These are phyloP conservation scores for Ctenoplectra terminalis DNA, from an alignment of 1,140 invertebrate genomes.

Conservation along the genomic window DNA sequence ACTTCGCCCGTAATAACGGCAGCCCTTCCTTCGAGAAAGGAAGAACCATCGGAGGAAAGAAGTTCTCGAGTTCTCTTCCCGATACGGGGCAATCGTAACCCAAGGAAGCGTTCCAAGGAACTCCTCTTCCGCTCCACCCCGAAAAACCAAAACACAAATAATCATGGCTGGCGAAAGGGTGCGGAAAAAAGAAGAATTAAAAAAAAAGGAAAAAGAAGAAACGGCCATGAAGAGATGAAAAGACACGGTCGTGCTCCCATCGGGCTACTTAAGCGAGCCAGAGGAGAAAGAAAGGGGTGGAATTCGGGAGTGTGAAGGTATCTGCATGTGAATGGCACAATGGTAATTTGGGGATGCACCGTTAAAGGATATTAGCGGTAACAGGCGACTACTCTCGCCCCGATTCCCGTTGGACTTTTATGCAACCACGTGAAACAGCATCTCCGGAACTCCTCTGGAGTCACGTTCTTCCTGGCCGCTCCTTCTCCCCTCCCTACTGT, in stretches of 20 bases:
- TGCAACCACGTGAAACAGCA: slow-evolving; percentile 51
- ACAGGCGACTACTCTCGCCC: slow-evolving; percentile 24
- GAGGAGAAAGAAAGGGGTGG: slow-evolving; percentile 34
- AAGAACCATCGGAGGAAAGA: slow-evolving; percentile 24
- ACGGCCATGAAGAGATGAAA: slow-evolving; percentile 29
- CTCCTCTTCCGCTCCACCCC: slow-evolving; percentile 77
- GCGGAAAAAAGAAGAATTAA: neutral
- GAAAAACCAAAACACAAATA: slow-evolving; percentile 83
- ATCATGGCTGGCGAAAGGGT: slow-evolving; percentile 67
- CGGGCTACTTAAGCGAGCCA: slow-evolving; percentile 69
- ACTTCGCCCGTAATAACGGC: slow-evolving; percentile 68
- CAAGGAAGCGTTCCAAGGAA: slow-evolving; percentile 17
- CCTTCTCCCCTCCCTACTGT: slow-evolving; percentile 10
- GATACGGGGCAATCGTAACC: slow-evolving; percentile 74
- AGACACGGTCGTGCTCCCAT: slow-evolving; percentile 57
- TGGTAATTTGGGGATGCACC: slow-evolving; percentile 80
- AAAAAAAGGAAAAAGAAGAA: slow-evolving; percentile 28
- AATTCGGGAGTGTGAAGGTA: slow-evolving; percentile 72
- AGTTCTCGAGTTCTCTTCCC: slow-evolving; percentile 39
- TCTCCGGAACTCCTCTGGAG: slow-evolving; percentile 57
- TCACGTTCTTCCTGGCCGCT: slow-evolving; percentile 67
- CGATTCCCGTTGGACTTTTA: slow-evolving; percentile 51
- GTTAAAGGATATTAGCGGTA: slow-evolving; percentile 71
- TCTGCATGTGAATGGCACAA: slow-evolving; percentile 81
- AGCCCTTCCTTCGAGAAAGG: neutral